These are phyloP conservation scores for Rhinopithecus roxellana DNA, from an alignment of 2,113 vertebrate genomes.

Conservation along the genomic window DNA sequence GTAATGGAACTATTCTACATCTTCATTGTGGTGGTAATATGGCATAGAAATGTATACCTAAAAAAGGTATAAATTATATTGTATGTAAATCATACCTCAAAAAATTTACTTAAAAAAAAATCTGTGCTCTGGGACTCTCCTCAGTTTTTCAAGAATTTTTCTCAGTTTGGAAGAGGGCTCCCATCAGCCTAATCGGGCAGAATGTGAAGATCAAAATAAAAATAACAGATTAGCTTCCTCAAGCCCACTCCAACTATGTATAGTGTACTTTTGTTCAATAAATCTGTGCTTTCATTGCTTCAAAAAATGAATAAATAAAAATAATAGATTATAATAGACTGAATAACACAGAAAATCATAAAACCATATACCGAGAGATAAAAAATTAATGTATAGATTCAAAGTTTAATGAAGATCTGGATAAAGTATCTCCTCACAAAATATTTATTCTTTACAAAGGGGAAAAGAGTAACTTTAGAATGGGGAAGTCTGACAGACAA, in stretches of 20 bases:
- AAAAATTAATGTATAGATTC: neutral
- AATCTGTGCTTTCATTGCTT: too few relatives aligned
- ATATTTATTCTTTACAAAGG: neutral
- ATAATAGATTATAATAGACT: too few relatives aligned
- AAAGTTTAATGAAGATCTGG: neutral
- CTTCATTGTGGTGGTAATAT: neutral
- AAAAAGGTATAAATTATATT: neutral
- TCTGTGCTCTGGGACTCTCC: neutral
- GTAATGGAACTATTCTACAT: neutral
- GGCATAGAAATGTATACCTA: neutral
- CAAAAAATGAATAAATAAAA: too few relatives aligned
- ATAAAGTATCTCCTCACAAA: neutral
- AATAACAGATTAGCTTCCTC: neutral
- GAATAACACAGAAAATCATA: neutral
- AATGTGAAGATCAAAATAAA: neutral
- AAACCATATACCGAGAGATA: neutral
- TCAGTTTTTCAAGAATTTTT: conserved; percentile 17
- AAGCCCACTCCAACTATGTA: too few relatives aligned
- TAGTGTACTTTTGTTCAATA: too few relatives aligned
- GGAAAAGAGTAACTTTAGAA: neutral
- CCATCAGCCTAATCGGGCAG: neutral
- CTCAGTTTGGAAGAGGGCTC: neutral
- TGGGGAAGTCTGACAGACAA: neutral
- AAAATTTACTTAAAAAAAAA: neutral
- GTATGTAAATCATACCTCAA: neutral